Conservation (phyloP, 2,113 vertebrate species). For the Haliaeetus leucogaster region DNA sequence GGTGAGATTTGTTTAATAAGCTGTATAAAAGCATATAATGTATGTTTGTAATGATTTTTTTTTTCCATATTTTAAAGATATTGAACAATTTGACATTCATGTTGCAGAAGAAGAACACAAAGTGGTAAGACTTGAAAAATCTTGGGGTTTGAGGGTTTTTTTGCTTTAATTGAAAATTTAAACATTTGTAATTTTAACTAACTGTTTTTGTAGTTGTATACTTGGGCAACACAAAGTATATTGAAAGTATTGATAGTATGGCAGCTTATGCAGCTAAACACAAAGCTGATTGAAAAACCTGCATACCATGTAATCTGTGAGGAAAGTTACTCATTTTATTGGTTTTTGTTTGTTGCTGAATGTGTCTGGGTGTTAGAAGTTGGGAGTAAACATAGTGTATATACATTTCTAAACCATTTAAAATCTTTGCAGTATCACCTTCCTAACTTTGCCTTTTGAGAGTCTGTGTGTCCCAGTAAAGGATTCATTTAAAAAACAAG, state of each 20-base stretch:
- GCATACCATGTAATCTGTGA: not conserved
- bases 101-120: conserved; percentile 80
- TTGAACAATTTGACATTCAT: conserved; percentile 84
- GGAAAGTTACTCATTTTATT: not conserved
- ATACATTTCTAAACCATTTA: not conserved
- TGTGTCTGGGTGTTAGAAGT: not conserved
- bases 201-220: not conserved
- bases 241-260: not conserved
- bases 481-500: not conserved
- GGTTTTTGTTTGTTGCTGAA: not conserved
- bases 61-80: conserved; percentile 75
- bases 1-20: not conserved
- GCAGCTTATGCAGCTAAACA: not conserved
- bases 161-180: not conserved
- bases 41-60: not conserved
- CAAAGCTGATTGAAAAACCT: not conserved
- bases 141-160: not conserved
- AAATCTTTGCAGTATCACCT: not conserved
- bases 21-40: not conserved
- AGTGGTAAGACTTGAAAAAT: conserved; percentile 81
- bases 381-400: not conserved
- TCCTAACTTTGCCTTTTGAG: not conserved
- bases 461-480: not conserved
- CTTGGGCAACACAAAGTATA: not conserved
- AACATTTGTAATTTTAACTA: not conserved